A percentile compares a stretch with the other conserved stretches of the same genome.
These are phyloP conservation scores for Vanessa tameamea DNA, from an alignment of 1,140 invertebrate species.

Conservation along the genomic window DNA sequence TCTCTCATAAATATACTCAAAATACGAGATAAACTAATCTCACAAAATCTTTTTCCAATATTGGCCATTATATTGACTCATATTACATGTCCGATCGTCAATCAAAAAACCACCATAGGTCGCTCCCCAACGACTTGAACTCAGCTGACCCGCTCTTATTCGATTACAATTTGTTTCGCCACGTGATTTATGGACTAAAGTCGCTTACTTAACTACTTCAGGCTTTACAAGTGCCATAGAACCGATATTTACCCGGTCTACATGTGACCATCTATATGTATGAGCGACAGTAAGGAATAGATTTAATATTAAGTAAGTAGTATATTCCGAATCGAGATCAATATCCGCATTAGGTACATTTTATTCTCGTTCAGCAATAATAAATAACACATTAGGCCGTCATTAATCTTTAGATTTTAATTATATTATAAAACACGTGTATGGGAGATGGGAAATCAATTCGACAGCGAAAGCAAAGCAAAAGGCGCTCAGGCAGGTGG, in stretches of 20 bases:
- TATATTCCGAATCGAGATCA: neutral
- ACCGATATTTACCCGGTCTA: slow-evolving; percentile 17
- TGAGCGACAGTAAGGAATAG: neutral
- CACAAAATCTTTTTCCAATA: slow-evolving; percentile 30
- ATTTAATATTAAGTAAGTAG: neutral
- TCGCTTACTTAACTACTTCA: slow-evolving; percentile 30
- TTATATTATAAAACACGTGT: too few species aligned
- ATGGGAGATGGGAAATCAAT: too few species aligned
- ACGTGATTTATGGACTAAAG: slow-evolving; percentile 52
- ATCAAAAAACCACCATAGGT: slow-evolving; percentile 34
- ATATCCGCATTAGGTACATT: neutral
- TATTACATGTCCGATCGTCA: slow-evolving; percentile 19
- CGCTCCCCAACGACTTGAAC: slow-evolving; percentile 19
- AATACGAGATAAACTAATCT: slow-evolving; percentile 30
- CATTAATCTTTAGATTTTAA: too few species aligned
- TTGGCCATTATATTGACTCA: slow-evolving; percentile 26
- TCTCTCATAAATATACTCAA: slow-evolving; percentile 7
- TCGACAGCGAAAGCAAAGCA: too few species aligned
- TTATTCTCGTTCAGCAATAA: neutral
- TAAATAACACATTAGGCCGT: neutral
- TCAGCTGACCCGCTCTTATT: slow-evolving; percentile 46
- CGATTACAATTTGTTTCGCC: slow-evolving; percentile 61
- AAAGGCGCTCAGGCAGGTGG: too few species aligned
- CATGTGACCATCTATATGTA: slow-evolving; percentile 9
- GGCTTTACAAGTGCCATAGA: slow-evolving; percentile 24